Evolutionary conservation across 2,888 invertebrate species (phyloP).

Genomic region (Calameuta filiformis): DNA sequence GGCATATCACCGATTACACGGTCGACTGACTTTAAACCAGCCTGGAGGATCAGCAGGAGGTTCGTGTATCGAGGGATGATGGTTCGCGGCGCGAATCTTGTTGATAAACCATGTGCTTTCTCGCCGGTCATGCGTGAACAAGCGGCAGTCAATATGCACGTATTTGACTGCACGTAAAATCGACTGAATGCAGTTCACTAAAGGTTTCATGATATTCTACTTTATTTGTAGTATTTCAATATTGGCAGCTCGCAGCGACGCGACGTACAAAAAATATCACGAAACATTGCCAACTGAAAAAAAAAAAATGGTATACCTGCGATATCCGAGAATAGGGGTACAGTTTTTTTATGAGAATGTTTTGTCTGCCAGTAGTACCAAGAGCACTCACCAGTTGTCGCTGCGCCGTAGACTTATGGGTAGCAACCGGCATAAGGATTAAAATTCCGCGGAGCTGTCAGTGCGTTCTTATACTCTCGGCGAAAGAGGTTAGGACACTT

Average conservation of each 20-base stretch:
- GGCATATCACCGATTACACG: slow-evolving; percentile 30
- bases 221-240: not conserved
- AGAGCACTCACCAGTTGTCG: not conserved
- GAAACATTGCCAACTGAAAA: not conserved
- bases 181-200: not conserved
- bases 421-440: not conserved
- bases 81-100: slow-evolving; percentile 18
- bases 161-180: not conserved
- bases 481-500: not conserved
- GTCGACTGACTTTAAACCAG: slow-evolving; percentile 24
- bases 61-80: not conserved
- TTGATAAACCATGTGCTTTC: slow-evolving; percentile 35
- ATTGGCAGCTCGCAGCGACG: not conserved
- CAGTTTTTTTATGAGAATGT: not conserved
- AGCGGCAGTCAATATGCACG: slow-evolving; percentile 9
- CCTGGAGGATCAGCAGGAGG: slow-evolving; percentile 6
- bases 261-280: not conserved
- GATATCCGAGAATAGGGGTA: not conserved
- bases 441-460: not conserved
- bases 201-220: not conserved
- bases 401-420: not conserved
- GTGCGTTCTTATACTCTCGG: not conserved
- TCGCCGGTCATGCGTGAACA: slow-evolving; percentile 25
- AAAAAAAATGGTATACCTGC: not conserved
- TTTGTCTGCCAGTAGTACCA: not conserved